Conservation (phyloP, 2,888 invertebrate species). For the Drosophila fungiperda region DNA sequence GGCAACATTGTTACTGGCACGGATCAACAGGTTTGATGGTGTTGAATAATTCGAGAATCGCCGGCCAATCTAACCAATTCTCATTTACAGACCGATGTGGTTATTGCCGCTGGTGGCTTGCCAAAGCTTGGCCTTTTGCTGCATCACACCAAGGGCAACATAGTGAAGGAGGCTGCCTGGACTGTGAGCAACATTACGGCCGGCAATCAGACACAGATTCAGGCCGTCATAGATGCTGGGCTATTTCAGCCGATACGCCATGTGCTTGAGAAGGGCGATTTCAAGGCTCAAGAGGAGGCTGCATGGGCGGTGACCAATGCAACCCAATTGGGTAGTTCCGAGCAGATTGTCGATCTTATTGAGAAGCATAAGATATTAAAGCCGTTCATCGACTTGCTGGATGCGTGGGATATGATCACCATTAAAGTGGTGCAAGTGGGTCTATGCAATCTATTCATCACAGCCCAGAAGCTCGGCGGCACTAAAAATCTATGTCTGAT, state of each 20-base stretch:
- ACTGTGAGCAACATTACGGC: conserved; percentile 97
- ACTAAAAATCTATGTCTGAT: conserved; percentile 91
- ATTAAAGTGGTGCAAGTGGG: conserved; percentile 93
- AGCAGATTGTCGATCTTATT: conserved; percentile 90
- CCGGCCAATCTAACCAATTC: neutral
- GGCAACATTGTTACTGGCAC: conserved; percentile 98
- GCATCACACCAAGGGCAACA: conserved; percentile 86
- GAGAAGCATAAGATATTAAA: conserved; percentile 88
- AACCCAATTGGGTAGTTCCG: conserved; percentile 92
- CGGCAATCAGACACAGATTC: conserved; percentile 92
- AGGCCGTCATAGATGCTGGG: conserved; percentile 90
- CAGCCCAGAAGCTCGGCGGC: conserved; percentile 91
- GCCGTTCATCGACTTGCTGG: conserved; percentile 92
- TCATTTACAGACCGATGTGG: conserved; percentile 89
- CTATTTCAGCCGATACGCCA: conserved; percentile 81
- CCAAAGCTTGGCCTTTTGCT: conserved; percentile 88
- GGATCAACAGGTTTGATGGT: conserved; percentile 89
- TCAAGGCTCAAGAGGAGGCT: conserved; percentile 94
- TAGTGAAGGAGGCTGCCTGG: conserved; percentile 88
- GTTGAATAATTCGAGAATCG: neutral
- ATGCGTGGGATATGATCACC: conserved; percentile 91
- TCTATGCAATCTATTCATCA: conserved; percentile 89
- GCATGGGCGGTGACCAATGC: conserved; percentile 98
- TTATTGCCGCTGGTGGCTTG: conserved; percentile 91
- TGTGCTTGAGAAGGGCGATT: conserved; percentile 87